Conservation (phyloP, 23 tunicate genomes). For the Phallusia fumigata region DNA sequence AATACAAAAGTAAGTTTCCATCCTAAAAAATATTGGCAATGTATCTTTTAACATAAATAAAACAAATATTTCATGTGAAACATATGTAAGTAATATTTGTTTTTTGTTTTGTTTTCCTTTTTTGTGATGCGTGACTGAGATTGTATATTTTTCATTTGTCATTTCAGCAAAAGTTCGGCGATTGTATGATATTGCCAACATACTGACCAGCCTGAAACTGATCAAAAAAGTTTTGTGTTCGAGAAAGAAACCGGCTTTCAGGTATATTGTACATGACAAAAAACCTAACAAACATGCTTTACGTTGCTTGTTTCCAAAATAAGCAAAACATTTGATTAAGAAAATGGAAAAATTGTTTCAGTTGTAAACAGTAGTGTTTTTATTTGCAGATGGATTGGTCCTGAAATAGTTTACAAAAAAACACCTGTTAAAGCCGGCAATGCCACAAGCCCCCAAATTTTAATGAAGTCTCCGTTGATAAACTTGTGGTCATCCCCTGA, state of each 20-base stretch:
- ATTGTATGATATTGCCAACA: conserved; percentile 76
- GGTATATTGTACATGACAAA: conserved; percentile 17
- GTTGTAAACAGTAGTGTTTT: not conserved
- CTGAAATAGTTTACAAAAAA: conserved; percentile 14
- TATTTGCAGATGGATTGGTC: conserved; percentile 50
- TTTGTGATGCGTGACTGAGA: no score
- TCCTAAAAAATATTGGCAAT: not conserved
- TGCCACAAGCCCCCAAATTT: not conserved
- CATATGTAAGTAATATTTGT: no score
- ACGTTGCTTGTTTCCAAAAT: no score
- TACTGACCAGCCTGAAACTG: conserved; percentile 56
- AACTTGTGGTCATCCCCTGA: conserved; percentile 57
- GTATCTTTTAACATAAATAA: not conserved
- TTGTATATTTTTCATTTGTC: not conserved
- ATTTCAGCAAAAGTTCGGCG: conserved; percentile 71
- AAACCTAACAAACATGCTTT: not conserved
- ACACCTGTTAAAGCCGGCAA: conserved; percentile 2
- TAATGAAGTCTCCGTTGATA: conserved; percentile 24
- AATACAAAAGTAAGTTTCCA: conserved; percentile 59
- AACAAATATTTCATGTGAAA: no score
- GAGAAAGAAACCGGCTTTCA: conserved; percentile 55
- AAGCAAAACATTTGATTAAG: no score
- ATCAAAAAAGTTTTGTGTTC: conserved; percentile 39
- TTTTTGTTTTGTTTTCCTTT: no score
- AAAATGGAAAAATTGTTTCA: no score